phyloP scores from a whole-genome alignment of 2,888 invertebrate species.

The Microdon myrmicae region DNA sequence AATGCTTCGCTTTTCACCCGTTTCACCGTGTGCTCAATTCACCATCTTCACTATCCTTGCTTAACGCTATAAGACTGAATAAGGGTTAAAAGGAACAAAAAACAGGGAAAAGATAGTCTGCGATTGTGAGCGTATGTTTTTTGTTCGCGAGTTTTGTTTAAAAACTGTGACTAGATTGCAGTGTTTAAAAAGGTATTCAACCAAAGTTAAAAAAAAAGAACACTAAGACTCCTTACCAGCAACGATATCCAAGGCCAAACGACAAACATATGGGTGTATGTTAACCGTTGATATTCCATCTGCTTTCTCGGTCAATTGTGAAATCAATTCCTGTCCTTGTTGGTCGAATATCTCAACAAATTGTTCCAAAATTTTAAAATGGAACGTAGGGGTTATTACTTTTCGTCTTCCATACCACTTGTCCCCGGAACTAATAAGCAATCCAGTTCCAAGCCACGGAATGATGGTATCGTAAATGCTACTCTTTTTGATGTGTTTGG shows the following conservation, averaged over 20 bases:
- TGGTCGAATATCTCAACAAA: conserved; percentile 78
- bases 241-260: conserved; percentile 73
- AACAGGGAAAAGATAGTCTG: no score
- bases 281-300: conserved; percentile 67
- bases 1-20: no score
- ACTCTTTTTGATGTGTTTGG: conserved; percentile 60
- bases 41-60: no score
- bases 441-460: conserved; percentile 62
- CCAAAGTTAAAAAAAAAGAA: no score
- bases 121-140: no score
- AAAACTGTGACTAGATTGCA: no score
- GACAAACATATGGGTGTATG: conserved; percentile 72
- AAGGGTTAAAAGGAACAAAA: no score
- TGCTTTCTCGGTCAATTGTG: conserved; percentile 69
- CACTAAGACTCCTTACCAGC: no score
- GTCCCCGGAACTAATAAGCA: conserved; percentile 62
- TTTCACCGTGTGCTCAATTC: no score
- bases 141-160: no score
- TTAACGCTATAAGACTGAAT: no score
- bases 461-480: conserved; percentile 58
- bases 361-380: conserved; percentile 81
- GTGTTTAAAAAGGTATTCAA: no score
- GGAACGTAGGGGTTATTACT: conserved; percentile 81
- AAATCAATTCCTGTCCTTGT: conserved; percentile 71
- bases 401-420: conserved; percentile 78